Evolutionary conservation across 2,888 invertebrate genomes (phyloP).

Genomic region (Drosophila putrida): DNA sequence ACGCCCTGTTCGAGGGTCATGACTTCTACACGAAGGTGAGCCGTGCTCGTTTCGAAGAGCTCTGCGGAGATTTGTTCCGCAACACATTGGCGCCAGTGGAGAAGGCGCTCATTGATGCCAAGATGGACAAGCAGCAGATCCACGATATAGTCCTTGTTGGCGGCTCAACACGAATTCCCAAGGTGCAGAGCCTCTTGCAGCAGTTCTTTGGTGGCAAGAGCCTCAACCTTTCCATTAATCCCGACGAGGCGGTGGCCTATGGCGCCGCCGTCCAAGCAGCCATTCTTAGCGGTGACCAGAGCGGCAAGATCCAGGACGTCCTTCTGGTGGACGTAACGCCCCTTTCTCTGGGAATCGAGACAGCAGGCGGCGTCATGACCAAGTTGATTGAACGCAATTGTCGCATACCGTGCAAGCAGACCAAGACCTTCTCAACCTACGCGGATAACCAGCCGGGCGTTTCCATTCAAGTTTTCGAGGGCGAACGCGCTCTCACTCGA

Average conservation of each 20-base stretch:
- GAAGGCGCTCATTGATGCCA: conserved; percentile 91
- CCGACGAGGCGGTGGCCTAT: conserved; percentile 93
- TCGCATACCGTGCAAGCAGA: conserved; percentile 90
- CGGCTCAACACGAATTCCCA: conserved; percentile 92
- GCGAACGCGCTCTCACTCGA: conserved; percentile 95
- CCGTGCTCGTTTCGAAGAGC: conserved; percentile 91
- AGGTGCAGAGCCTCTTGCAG: conserved; percentile 90
- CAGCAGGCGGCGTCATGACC: conserved; percentile 92
- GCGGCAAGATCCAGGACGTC: conserved; percentile 91
- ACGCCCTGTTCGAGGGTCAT: conserved; percentile 90
- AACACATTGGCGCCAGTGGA: conserved; percentile 91
- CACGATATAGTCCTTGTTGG: conserved; percentile 94
- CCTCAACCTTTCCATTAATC: conserved; percentile 91
- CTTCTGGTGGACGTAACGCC: conserved; percentile 89
- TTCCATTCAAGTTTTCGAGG: conserved; percentile 90
- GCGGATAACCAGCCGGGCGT: conserved; percentile 93
- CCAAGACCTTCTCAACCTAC: conserved; percentile 92
- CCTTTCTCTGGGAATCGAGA: conserved; percentile 91
- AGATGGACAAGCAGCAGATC: conserved; percentile 91
- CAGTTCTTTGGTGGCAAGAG: conserved; percentile 91
- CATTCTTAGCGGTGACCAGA: conserved; percentile 89
- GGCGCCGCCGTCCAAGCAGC: conserved; percentile 91
- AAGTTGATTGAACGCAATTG: conserved; percentile 91
- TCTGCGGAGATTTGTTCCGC: conserved; percentile 90
- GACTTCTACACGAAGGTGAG: conserved; percentile 91